A percentile compares a stretch with the other conserved stretches of the same genome.
These are phyloP conservation scores for Catharus fuscescens DNA, from an alignment of 2,113 vertebrate genomes.

Conservation along the genomic window DNA sequence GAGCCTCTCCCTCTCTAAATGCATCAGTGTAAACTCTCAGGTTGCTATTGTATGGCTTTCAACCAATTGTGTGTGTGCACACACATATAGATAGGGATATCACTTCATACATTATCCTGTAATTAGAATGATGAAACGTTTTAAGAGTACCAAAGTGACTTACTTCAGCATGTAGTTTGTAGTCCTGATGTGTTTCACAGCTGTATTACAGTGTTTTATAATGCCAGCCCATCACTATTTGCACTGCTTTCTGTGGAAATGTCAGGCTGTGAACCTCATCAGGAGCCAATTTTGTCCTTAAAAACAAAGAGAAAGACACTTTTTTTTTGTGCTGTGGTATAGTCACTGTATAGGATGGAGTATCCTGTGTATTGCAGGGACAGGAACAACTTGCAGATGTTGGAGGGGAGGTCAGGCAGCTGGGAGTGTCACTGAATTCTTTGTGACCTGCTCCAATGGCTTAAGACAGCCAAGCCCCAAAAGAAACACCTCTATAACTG, in stretches of 20 bases:
- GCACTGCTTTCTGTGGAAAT: background rate
- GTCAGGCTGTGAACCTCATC: background rate
- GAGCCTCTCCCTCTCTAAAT: background rate
- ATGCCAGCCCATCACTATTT: background rate
- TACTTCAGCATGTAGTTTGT: background rate
- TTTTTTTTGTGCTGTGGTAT: background rate
- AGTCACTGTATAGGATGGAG: background rate
- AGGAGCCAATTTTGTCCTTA: background rate
- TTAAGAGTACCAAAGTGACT: background rate
- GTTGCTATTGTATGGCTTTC: background rate
- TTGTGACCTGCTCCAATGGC: background rate
- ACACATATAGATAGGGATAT: background rate
- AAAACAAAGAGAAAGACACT: background rate
- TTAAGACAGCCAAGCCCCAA: background rate
- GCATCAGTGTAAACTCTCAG: background rate
- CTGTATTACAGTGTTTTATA: background rate
- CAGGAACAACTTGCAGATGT: accelerated
- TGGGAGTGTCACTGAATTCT: background rate
- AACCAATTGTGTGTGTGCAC: accelerated
- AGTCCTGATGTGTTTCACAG: background rate
- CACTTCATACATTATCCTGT: background rate
- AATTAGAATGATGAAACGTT: background rate
- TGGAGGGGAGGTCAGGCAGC: background rate
- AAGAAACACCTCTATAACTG: background rate
- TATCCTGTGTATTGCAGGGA: background rate